Evolutionary conservation across 2,888 invertebrate species (phyloP).

Genomic region (Erebia epiphron): DNA sequence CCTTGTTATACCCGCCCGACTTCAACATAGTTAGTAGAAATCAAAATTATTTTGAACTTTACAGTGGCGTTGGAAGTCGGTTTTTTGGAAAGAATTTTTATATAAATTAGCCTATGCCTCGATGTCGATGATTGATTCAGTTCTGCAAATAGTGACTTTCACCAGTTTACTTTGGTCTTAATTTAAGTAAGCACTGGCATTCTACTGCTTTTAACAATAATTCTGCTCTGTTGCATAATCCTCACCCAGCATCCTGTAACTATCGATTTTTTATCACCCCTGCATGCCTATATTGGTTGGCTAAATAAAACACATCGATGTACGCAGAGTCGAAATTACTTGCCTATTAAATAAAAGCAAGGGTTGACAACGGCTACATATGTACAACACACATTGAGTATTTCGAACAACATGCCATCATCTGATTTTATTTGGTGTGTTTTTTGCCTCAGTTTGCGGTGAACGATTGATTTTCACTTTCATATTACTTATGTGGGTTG

Average conservation of each 20-base stretch:
- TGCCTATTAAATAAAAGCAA: background rate
- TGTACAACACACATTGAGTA: background rate
- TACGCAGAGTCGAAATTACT: background rate
- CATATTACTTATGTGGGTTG: background rate
- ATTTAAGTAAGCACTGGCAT: no score
- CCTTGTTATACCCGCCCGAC: no score
- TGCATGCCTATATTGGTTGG: background rate
- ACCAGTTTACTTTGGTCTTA: no score
- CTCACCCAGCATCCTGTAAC: background rate
- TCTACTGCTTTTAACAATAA: no score
- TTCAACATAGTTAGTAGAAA: no score
- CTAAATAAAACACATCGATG: background rate
- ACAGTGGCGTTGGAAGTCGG: no score
- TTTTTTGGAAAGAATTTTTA: no score
- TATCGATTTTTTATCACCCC: background rate
- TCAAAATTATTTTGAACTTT: no score
- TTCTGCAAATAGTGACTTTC: no score
- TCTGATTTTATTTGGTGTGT: background rate
- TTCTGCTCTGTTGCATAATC: background rate
- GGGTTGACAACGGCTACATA: background rate
- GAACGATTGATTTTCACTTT: conserved; percentile 1
- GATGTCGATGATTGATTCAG: no score
- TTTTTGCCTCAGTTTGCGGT: background rate
- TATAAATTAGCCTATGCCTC: no score
- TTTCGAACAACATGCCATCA: background rate